Percentiles rank a stretch among this genome's conserved stretches.
These are phyloP conservation scores for Cyprinella venusta DNA, from an alignment of 2,797 vertebrate genomes.

Conservation along the genomic window DNA sequence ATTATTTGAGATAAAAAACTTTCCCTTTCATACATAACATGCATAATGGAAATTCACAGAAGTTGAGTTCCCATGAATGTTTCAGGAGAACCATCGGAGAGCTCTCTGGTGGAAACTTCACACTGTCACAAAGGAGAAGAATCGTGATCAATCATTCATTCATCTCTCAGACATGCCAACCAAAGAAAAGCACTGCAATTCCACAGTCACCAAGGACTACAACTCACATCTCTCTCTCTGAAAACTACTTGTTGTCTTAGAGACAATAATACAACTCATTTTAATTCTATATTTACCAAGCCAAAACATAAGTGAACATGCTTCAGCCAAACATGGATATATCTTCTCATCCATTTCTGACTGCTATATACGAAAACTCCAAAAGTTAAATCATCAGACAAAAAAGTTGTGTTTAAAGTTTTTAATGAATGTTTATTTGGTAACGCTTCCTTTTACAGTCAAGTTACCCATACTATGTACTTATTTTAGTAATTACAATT, in stretches of 20 bases:
- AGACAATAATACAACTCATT: background rate
- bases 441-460: no score
- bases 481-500: no score
- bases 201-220: background rate
- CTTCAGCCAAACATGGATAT: background rate
- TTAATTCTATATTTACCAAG: background rate
- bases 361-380: background rate
- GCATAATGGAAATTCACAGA: conserved; percentile 44
- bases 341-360: background rate
- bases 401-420: background rate
- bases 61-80: conserved; percentile 57
- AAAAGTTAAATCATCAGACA: background rate
- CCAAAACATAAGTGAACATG: background rate
- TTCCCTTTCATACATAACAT: conserved; percentile 12
- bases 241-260: background rate
- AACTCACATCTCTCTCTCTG: background rate
- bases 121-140: conserved; percentile 32
- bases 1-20: background rate
- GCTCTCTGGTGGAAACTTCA: conserved; percentile 44
- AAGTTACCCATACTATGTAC: no score
- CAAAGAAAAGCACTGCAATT: conserved; percentile 28
- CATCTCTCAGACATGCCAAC: conserved; percentile 39
- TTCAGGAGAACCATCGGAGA: conserved; percentile 49
- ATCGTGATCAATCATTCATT: conserved; percentile 54
- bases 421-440: no score